A percentile compares a stretch with the other conserved stretches of the same genome.
phyloP scores from a whole-genome alignment of 2,888 invertebrate species.

The Tenthredo scrophulariae region DNA sequence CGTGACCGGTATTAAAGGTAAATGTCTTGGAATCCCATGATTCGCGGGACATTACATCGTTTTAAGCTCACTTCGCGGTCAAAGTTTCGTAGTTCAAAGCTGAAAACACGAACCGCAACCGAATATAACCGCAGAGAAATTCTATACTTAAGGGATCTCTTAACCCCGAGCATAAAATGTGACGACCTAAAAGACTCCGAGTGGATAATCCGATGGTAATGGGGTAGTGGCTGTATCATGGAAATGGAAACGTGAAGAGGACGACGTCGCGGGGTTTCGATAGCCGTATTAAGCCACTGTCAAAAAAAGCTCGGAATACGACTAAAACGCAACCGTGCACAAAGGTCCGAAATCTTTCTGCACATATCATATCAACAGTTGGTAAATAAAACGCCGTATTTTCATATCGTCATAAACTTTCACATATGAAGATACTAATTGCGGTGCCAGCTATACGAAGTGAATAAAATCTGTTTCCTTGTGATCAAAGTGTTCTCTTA shows the following conservation, averaged over 20 bases:
- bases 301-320: neutral
- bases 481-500: neutral
- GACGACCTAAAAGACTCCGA: conserved; percentile 45
- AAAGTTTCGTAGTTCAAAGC: conserved; percentile 43
- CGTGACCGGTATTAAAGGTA: conserved; percentile 21
- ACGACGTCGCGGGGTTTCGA: conserved; percentile 21
- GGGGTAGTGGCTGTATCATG: conserved; percentile 41
- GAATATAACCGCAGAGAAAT: conserved; percentile 35
- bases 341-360: neutral
- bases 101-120: conserved; percentile 32
- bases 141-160: conserved; percentile 31
- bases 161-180: conserved; percentile 43
- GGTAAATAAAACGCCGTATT: neutral
- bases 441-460: neutral
- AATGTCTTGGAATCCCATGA: conserved; percentile 35
- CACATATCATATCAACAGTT: neutral
- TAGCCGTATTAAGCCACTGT: neutral
- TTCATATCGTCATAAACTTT: neutral
- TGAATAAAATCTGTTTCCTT: neutral
- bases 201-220: conserved; percentile 50
- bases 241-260: conserved; percentile 35
- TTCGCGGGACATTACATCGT: conserved; percentile 18
- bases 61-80: conserved; percentile 37
- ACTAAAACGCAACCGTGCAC: neutral
- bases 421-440: neutral